Evolutionary conservation across 2,888 invertebrate species (phyloP).

Genomic region (Boloria selene): DNA sequence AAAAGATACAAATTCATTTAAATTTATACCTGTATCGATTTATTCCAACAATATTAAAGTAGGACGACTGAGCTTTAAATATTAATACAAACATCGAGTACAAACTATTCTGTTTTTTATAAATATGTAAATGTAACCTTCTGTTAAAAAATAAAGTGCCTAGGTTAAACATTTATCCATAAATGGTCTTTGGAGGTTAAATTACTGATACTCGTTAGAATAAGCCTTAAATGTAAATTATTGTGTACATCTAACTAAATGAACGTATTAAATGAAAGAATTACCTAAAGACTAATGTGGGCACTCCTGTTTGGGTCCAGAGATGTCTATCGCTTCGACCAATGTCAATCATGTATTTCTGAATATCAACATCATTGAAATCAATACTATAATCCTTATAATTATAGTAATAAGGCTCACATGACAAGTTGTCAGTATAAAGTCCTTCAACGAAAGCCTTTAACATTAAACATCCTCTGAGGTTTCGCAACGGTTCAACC

Average conservation of each 20-base stretch:
- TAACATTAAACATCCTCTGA: conserved; percentile 39
- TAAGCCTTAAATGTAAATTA: conserved; percentile 5
- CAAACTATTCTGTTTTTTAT: conserved; percentile 9
- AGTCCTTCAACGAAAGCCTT: conserved; percentile 31
- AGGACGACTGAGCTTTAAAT: too few species aligned
- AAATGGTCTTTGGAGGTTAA: conserved; percentile 15
- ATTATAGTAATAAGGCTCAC: too few species aligned
- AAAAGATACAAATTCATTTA: too few species aligned
- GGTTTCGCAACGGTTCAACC: conserved; percentile 62
- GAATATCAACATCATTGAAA: too few species aligned
- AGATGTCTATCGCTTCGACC: too few species aligned
- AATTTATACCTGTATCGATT: too few species aligned
- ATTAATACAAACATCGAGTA: not conserved
- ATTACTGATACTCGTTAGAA: not conserved
- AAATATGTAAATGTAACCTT: conserved; percentile 15
- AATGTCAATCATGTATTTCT: too few species aligned
- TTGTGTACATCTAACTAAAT: not conserved
- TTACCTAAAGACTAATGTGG: too few species aligned
- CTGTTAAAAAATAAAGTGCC: conserved; percentile 1
- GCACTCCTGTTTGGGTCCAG: too few species aligned
- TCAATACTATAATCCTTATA: too few species aligned
- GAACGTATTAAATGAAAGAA: too few species aligned
- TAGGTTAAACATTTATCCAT: conserved; percentile 9
- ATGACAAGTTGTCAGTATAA: not conserved
- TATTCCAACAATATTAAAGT: too few species aligned